Evolutionary conservation across 2,113 vertebrate genomes (phyloP), one percentile per base, ranked within the genome.

Genomic region (Myotis brandtii): DNA sequence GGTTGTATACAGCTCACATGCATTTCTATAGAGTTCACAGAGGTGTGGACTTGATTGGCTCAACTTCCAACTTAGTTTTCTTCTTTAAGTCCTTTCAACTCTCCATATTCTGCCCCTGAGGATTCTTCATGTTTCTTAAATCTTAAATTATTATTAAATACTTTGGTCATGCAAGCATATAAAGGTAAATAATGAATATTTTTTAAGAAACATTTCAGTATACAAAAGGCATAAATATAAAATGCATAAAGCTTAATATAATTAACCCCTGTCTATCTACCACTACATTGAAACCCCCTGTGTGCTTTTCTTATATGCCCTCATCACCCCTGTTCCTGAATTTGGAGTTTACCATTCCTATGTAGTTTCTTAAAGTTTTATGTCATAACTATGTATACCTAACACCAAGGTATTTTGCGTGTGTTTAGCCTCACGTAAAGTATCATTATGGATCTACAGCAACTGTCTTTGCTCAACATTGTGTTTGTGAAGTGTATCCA

Each of bases 111-210:
- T 81, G 34, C 10, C 56, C 59, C n/a, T 85, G 50, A 86, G 23
- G 10, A 43, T 87, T 81, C 40, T 91, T 75, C n/a, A n/a, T 84
- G 34, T 91, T 94, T 94, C 84, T 77, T 84, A 52, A 37, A 70
- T 77, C 79, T 83, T 59, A 89, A 87, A 59, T 77, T 90, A n/a
- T 64, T 79, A 50, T 34, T 30, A 56, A 86, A 52, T 64, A 20
- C 7, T 48, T 48, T 37, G 20, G 30, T 52, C 7, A 54, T 72
- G 48, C n/a, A 56, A 70, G 46, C 40, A 81, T 59, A 40, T 21
- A 59, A 79, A 89, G 4, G 18, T 72, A 83, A 94, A 66, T 17
- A 69, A 75, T 20, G 62, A 90, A 48, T 52, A 43, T 0, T 13
- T 89, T 92, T 86, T 81, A 67, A 91, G 64, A 95, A 59, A 34